Conservation (phyloP, 2,113 vertebrate genomes). For the Zosterops japonicus region DNA sequence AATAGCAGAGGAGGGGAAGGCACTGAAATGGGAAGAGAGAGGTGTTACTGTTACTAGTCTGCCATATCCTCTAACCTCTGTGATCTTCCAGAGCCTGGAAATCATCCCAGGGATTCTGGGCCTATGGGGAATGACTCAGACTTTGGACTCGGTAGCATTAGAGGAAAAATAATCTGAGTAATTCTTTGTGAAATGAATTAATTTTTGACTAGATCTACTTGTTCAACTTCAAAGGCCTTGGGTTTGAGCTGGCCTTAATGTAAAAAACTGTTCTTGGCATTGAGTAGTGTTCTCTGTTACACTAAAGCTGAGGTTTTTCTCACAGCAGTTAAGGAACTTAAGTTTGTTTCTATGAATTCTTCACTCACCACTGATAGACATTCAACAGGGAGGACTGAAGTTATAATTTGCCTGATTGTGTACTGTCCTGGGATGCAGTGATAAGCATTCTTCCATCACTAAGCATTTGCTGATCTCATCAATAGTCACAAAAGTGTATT, state of each 20-base stretch:
- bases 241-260: not conserved
- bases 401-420: not conserved
- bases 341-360: not conserved
- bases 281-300: not conserved
- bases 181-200: not conserved
- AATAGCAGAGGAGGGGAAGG: not conserved
- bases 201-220: not conserved
- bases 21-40: not conserved
- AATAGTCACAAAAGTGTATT: not conserved
- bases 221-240: not conserved
- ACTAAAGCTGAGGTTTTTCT: not conserved
- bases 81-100: not conserved
- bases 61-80: not conserved
- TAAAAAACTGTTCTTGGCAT: not conserved
- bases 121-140: not conserved
- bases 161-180: not conserved
- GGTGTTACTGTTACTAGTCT: not conserved
- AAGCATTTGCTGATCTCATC: not conserved
- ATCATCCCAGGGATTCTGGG: not conserved
- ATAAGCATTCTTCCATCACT: not conserved
- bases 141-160: fast-evolving
- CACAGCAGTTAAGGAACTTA: not conserved
- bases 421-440: not conserved
- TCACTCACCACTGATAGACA: too few relatives aligned
- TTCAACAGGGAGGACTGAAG: not conserved